Conservation (phyloP, 2,797 vertebrate genomes). For the Anabas testudineus region DNA sequence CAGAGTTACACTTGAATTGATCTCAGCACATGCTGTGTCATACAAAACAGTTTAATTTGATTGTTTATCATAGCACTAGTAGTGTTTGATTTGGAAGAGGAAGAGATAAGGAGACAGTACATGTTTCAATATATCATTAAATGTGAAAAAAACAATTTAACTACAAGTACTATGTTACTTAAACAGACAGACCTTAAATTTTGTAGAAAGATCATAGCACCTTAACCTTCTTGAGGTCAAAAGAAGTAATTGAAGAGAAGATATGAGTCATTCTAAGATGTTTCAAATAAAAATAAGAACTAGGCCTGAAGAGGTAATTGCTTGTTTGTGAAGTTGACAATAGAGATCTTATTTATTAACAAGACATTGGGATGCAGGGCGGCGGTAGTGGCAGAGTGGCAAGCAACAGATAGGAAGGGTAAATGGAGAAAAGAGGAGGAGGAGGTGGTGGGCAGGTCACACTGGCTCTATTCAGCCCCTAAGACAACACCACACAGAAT, state of each 20-base stretch:
- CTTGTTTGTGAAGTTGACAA: constrained; percentile 37
- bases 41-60: not conserved
- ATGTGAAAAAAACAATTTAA: not conserved
- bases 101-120: no score
- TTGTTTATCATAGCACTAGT: not conserved
- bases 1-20: not conserved
- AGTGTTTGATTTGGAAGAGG: not conserved
- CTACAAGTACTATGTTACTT: not conserved
- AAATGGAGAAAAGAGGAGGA: constrained; percentile 43
- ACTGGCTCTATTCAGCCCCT: constrained; percentile 92
- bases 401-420: constrained; percentile 58
- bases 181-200: not conserved
- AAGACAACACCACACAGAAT: constrained; percentile 98
- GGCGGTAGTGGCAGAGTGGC: constrained; percentile 29
- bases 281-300: not conserved
- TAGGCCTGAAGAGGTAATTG: not conserved
- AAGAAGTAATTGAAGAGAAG: not conserved
- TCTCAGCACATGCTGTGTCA: not conserved
- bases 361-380: constrained; percentile 33
- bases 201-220: not conserved
- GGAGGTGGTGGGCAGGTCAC: constrained; percentile 86
- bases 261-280: not conserved
- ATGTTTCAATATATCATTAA: no score
- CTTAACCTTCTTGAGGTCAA: not conserved
- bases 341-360: constrained; percentile 30